phyloP scores from a whole-genome alignment of 2,113 vertebrate species.

The Arizona elegans region DNA sequence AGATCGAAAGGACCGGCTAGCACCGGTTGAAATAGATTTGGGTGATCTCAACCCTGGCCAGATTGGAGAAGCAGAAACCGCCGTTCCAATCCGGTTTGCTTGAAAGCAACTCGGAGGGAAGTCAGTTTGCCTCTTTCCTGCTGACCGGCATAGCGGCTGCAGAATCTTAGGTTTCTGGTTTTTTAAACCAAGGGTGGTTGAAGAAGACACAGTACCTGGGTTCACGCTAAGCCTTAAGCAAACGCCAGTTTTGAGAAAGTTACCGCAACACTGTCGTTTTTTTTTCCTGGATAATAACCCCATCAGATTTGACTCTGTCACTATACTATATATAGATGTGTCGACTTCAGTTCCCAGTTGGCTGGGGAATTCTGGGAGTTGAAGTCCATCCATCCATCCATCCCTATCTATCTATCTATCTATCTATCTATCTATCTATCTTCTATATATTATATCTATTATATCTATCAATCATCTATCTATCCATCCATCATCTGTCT shows the following conservation, averaged over 20 bases:
- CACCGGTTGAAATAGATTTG: not conserved
- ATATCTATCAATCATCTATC: too few relatives aligned
- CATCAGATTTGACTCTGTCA: too few relatives aligned
- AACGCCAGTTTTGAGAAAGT: not conserved
- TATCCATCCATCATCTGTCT: too few relatives aligned
- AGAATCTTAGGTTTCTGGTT: not conserved
- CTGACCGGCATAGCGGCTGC: accelerated
- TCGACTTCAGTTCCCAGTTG: too few relatives aligned
- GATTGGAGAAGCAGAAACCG: not conserved
- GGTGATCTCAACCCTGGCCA: not conserved
- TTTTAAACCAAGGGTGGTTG: not conserved
- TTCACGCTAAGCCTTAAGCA: not conserved
- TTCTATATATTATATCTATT: too few relatives aligned
- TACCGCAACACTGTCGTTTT: not conserved
- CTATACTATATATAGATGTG: too few relatives aligned
- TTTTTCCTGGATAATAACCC: too few relatives aligned
- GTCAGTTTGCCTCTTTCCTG: not conserved
- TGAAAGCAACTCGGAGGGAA: not conserved
- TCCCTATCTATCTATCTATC: too few relatives aligned
- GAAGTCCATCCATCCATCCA: too few relatives aligned
- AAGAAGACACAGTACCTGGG: not conserved
- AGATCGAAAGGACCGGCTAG: not conserved
- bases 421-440: too few relatives aligned
- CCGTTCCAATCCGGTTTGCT: not conserved
- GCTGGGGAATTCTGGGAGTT: too few relatives aligned